Conservation (phyloP, 2,797 vertebrate genomes). For the Saguinus oedipus region DNA sequence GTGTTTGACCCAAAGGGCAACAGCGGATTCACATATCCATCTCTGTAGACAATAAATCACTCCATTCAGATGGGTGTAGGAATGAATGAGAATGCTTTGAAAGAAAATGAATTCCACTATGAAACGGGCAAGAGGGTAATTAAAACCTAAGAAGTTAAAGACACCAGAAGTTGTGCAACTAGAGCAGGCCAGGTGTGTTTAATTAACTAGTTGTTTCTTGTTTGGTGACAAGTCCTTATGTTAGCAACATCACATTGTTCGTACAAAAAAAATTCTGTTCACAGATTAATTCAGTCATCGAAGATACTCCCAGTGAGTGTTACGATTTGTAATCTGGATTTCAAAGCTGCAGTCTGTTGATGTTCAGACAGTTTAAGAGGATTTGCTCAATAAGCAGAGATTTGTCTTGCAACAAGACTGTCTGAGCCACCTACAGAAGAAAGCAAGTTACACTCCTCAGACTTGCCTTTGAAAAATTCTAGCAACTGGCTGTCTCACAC, state of each 20-base stretch:
- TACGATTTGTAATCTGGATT: conserved; percentile 66
- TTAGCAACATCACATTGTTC: neutral
- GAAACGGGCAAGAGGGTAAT: neutral
- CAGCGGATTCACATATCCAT: neutral
- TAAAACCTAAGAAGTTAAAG: neutral
- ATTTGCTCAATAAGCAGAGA: conserved; percentile 78
- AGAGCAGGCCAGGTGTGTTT: neutral
- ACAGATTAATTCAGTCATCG: conserved; percentile 3
- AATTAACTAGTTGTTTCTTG: conserved; percentile 3
- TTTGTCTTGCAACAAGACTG: conserved; percentile 76
- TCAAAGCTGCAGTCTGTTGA: conserved; percentile 70
- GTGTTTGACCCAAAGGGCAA: conserved; percentile 22
- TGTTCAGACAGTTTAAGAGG: conserved; percentile 79
- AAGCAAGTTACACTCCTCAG: conserved; percentile 39
- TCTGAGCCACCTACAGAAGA: conserved; percentile 68
- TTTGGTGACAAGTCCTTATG: neutral
- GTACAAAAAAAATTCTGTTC: neutral
- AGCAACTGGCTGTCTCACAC: neutral
- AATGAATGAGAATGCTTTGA: neutral
- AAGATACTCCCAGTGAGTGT: neutral
- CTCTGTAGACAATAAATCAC: neutral
- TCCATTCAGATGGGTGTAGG: neutral
- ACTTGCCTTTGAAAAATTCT: neutral
- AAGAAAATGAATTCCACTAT: neutral
- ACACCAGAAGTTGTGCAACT: neutral